These are phyloP conservation scores for Halisarca cf. caerulea DNA, from an alignment of 37 sponge, comb jelly and placozoan genomes.

Conservation along the genomic window DNA sequence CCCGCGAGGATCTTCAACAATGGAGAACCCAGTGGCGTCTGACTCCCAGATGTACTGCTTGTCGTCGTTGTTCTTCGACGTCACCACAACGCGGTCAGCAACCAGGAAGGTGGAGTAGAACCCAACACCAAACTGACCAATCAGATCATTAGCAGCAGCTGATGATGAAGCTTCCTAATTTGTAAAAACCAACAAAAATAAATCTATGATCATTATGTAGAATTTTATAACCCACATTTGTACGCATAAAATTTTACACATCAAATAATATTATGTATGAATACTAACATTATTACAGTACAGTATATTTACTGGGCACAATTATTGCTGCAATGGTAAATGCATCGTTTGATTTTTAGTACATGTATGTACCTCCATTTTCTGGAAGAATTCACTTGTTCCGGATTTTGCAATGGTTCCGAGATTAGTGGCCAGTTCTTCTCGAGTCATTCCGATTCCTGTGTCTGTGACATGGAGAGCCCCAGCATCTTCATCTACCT, in stretches of 20 bases:
- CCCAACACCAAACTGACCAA: constrained; percentile 99
- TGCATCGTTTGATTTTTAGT: not conserved
- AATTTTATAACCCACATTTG: too few species aligned
- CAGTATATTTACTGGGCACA: too few species aligned
- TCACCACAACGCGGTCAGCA: constrained; percentile 96
- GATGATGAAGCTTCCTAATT: constrained; percentile 24
- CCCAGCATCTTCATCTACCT: constrained; percentile 80
- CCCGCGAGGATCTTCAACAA: constrained; percentile 91
- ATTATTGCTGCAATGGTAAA: too few species aligned
- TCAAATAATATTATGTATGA: too few species aligned
- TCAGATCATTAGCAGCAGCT: constrained; percentile 77
- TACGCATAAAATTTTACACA: too few species aligned
- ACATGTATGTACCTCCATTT: constrained; percentile 53
- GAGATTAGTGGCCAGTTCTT: constrained; percentile 87
- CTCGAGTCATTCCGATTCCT: constrained; percentile 96
- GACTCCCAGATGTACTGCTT: constrained; percentile 97
- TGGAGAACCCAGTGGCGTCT: constrained; percentile 80
- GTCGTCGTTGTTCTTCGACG: constrained; percentile 93
- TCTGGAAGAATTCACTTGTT: constrained; percentile 94
- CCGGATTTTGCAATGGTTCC: constrained; percentile 99
- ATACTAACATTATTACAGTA: too few species aligned
- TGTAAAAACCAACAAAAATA: too few species aligned
- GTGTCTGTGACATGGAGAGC: constrained; percentile 96
- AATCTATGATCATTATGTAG: too few species aligned
- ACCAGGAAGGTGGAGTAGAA: constrained; percentile 99